Percentiles rank a stretch among this genome's conserved stretches.
These are phyloP conservation scores for Acrobasis consociella DNA, from an alignment of 2,888 invertebrate genomes.

Conservation along the genomic window DNA sequence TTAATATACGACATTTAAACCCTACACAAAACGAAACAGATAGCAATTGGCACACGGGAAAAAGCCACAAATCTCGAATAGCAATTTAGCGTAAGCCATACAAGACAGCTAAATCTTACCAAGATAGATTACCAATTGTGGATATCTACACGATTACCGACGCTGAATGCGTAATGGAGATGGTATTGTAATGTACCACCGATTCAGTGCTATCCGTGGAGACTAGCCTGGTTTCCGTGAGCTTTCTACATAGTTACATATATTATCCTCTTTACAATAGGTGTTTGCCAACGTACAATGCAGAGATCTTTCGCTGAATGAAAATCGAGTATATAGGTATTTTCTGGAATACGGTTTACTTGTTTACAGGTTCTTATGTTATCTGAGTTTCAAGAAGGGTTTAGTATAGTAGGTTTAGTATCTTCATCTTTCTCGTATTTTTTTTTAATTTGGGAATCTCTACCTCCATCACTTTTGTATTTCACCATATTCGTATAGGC, in stretches of 20 bases:
- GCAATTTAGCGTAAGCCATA: slow-evolving; percentile 63
- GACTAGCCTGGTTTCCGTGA: slow-evolving; percentile 13
- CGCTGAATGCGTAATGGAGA: slow-evolving; percentile 34
- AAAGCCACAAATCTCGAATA: slow-evolving; percentile 55
- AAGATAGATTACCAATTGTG: slow-evolving; percentile 56
- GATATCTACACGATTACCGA: slow-evolving; percentile 40
- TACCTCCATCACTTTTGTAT: too few species aligned
- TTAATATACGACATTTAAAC: background rate
- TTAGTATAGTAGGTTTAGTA: too few species aligned
- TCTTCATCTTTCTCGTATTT: too few species aligned
- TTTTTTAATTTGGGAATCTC: too few species aligned
- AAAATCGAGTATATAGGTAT: too few species aligned
- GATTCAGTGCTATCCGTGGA: slow-evolving; percentile 20
- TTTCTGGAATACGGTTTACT: too few species aligned
- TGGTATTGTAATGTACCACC: slow-evolving; percentile 27
- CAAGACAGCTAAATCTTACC: slow-evolving; percentile 58
- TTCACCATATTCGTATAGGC: too few species aligned
- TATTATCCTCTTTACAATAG: slow-evolving; percentile 1
- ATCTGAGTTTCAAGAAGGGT: too few species aligned
- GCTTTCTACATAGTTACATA: slow-evolving; percentile 3
- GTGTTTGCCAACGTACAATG: slow-evolving; percentile 8
- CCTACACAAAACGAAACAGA: slow-evolving; percentile 1
- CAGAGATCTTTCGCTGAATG: too few species aligned
- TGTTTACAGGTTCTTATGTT: too few species aligned
- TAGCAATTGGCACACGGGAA: slow-evolving; percentile 37